Evolutionary conservation across 2,888 invertebrate species (phyloP), one percentile per base, ranked within the genome.

Genomic region (Campaea margaritaria): DNA sequence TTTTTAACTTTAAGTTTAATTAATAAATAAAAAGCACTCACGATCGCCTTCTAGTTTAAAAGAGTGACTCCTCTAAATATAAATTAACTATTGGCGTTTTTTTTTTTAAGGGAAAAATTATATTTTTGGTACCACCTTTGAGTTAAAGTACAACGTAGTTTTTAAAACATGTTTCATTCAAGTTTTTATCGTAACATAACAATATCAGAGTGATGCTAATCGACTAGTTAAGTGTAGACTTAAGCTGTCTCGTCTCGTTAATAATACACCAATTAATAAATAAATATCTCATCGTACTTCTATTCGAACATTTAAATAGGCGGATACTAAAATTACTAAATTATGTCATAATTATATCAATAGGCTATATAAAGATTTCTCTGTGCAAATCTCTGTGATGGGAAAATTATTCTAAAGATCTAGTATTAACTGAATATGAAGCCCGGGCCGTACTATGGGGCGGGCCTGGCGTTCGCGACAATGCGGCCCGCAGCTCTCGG

Each of bases 91-190:
- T 91, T 89, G 90, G 89, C 87, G 85, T 86, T 87, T 84, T 73
- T 76, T 79, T 8, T 8, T 39, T n/a, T n/a, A n/a, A n/a, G 71
- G 78, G 77, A 80, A 82, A 86, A 83, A 79, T 82, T 83, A 89
- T 89, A 89, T 89, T 87, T 87, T 89, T 89, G 89, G 89, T 90
- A 90, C 90, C 90, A 90, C 90, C 91, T 91, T 91, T 7, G 86
- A 87, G 86, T 91, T 90, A 90, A 90, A 91, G 91, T 91, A 91
- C 91, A 91, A 91, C 82, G 83, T 91, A 91, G 90, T 84, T 89
- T 80, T 81, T 81, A 83, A 83, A 83, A 79, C 80, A 83, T 85
- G 83, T 86, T 86, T 86, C 89, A 86, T 86, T 86, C 83, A 85
- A 83, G 82, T 87, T 85, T 85, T 83, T 85, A 79, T 78, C 78